phyloP scores from a whole-genome alignment of 2,797 vertebrate genomes.

The Pipistrellus pipistrellus region DNA sequence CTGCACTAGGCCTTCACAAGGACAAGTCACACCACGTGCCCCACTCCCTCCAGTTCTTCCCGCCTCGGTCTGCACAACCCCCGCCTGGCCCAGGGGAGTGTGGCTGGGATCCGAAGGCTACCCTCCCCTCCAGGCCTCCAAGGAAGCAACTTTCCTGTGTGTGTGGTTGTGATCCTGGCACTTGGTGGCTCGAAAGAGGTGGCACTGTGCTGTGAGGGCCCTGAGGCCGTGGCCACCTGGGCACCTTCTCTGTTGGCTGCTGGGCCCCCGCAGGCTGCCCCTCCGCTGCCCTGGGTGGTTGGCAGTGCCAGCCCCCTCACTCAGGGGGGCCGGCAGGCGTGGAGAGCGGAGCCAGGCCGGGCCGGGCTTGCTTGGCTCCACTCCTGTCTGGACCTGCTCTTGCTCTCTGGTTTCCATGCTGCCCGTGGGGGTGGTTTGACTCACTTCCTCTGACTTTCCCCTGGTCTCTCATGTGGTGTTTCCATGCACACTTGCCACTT shows the following conservation, averaged over 20 bases:
- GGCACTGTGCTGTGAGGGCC: neutral
- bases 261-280: neutral
- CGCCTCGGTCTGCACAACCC: neutral
- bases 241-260: neutral
- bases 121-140: neutral
- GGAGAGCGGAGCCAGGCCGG: neutral
- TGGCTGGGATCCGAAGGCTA: neutral
- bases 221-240: neutral
- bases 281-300: neutral
- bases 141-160: neutral
- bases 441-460: slow-evolving; percentile 53
- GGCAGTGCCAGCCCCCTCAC: neutral
- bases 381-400: neutral
- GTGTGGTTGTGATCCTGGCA: neutral
- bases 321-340: neutral
- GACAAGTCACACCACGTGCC: accelerated
- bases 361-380: neutral
- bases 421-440: neutral
- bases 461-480: neutral
- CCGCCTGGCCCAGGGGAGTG: neutral
- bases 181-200: neutral
- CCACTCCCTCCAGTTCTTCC: neutral
- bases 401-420: neutral
- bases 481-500: neutral
- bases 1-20: neutral